Conservation (phyloP, 2,888 invertebrate species). For the Pterostichus madidus region DNA sequence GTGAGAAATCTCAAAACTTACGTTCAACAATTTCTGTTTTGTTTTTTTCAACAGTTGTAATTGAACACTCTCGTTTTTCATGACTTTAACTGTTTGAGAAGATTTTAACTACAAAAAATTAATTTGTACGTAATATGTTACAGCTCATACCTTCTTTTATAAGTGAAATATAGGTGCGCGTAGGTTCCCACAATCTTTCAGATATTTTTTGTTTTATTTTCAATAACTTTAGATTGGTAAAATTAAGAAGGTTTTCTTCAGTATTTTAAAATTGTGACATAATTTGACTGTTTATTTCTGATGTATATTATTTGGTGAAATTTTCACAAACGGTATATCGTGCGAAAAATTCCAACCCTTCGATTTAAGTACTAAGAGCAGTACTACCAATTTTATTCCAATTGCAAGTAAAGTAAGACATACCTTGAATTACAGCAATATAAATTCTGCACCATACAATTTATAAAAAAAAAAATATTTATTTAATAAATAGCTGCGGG, state of each 20-base stretch:
- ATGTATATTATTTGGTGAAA: conserved; percentile 28
- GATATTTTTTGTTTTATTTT: not conserved
- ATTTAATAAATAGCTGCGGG: conserved; percentile 35
- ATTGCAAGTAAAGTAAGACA: conserved; percentile 14
- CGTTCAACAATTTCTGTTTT: conserved; percentile 17
- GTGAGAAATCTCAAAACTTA: conserved; percentile 25
- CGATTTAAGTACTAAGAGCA: not conserved
- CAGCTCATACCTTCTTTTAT: conserved; percentile 18
- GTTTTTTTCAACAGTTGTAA: conserved; percentile 27
- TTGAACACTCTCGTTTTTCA: conserved; percentile 34
- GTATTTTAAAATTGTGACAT: conserved; percentile 33
- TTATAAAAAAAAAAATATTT: conserved; percentile 27
- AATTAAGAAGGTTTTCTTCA: not conserved
- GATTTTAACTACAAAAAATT: conserved; percentile 40
- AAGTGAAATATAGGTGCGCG: conserved; percentile 21
- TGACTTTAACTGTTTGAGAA: not conserved
- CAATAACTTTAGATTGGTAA: not conserved
- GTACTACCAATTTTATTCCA: conserved; percentile 19
- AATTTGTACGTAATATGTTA: conserved; percentile 28
- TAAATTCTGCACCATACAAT: conserved; percentile 14
- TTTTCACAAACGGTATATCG: conserved; percentile 8
- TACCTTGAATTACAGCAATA: conserved; percentile 29
- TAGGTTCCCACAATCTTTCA: conserved; percentile 39
- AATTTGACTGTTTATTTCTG: conserved; percentile 30
- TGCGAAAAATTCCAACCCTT: not conserved